Base-by-base conservation (phyloP, 2,113 vertebrate genomes). In the Orientallactaga bullata region DNA sequence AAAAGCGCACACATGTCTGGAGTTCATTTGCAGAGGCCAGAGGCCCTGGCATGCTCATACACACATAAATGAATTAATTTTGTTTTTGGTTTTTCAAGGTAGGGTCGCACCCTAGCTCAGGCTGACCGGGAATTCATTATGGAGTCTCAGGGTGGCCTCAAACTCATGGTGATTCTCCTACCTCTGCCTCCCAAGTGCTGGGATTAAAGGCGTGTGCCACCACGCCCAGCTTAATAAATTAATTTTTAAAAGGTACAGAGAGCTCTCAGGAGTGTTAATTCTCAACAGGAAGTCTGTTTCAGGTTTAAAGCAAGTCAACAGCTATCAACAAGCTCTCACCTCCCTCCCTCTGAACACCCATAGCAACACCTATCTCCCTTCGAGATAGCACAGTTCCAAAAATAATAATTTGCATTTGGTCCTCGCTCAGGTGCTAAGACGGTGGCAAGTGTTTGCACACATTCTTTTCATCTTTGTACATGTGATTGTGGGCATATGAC, bases 391-490 rank as follows among this genome's bases (percentile, higher is more conserved):
- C 32, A 23, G 60, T 55, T 85, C 71, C 47, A 63, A 86, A 93
- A 84, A 83, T 24, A 90, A 42, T 10, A 24, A 55, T 82, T 60
- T 55, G 8, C 7, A 24, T 35, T 42, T 68, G 61, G 61, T 42
- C 80, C 39, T 58, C 37, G 42, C 9, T 26, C 66, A 42, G 15
- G 12, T n/a, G 39, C 9, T 30, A 90, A 61, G 32, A 79, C 39
- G 24, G 1, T 61, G 66, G 60, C 30, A 72, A 83, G 24, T 47
- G 39, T 76, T 68, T 42, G 60, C 47, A 91, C 20, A 88, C 24
- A 55, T 26, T 94, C 76, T 68, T 51, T 88, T 89, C 69, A 88
- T 42, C 92, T 85, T 42, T 30, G 47, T 39, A 76, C 63, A 26
- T 42, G 61, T 83, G 68, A 89, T 51, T 91, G n/a, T 66, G 28